Evolutionary conservation across 2,113 vertebrate genomes (phyloP).

Genomic region (Hippocampus abdominalis): DNA sequence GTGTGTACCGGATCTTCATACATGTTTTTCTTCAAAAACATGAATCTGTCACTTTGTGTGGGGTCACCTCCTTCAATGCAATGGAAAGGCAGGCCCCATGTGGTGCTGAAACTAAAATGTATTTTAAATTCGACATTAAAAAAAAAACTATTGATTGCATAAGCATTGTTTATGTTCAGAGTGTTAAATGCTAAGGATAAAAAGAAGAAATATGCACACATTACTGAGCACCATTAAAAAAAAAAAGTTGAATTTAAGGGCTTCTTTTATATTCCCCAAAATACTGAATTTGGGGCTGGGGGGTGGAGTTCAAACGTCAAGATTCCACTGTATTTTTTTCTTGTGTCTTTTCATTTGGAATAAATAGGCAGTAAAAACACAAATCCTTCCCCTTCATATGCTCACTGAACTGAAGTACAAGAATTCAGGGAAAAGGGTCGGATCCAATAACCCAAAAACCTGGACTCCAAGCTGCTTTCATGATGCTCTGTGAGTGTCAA

Average conservation of each 20-base stretch:
- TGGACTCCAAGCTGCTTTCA: background rate
- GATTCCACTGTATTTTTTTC: background rate
- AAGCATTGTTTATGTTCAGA: background rate
- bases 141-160: background rate
- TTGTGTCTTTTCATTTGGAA: background rate
- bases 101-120: background rate
- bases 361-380: background rate
- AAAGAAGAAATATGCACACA: too few relatives aligned
- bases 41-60: background rate
- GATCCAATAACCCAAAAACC: background rate
- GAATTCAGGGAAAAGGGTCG: background rate
- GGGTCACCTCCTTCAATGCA: background rate
- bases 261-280: background rate
- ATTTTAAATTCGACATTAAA: too few relatives aligned
- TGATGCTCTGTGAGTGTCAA: background rate
- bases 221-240: too few relatives aligned
- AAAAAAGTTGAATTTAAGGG: background rate
- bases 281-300: too few relatives aligned
- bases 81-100: background rate
- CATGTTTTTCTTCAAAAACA: background rate
- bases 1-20: constrained; percentile 4
- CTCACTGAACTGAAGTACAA: background rate
- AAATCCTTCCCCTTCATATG: too few relatives aligned
- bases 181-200: too few relatives aligned
- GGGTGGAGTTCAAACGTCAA: background rate